A percentile compares a stretch with the other conserved stretches of the same genome.
Conservation (phyloP, 2,888 invertebrate species). For the Xestia c-nigrum region DNA sequence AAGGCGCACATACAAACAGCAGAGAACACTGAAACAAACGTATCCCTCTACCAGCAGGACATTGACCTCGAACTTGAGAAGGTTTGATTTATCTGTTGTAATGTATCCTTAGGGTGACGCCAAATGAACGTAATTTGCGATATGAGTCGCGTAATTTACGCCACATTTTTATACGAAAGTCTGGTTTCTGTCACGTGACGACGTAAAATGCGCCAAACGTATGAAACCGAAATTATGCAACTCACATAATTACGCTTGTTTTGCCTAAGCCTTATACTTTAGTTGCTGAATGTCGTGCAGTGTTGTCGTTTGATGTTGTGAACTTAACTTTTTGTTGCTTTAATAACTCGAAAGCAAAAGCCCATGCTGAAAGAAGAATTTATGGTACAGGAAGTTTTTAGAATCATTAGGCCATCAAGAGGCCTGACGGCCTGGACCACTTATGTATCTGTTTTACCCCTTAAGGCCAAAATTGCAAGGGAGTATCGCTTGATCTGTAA, state of each 20-base stretch:
- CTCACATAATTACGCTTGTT: too few relatives aligned
- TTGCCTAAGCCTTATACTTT: not conserved
- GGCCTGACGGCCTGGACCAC: not conserved
- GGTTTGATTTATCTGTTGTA: slow-evolving; percentile 73
- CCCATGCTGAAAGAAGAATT: not conserved
- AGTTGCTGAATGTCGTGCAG: slow-evolving; percentile 45
- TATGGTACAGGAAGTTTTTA: not conserved
- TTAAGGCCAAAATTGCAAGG: not conserved
- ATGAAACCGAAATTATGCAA: too few relatives aligned
- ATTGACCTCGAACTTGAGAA: slow-evolving; percentile 88
- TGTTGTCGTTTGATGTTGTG: slow-evolving; percentile 54
- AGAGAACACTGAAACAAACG: slow-evolving; percentile 84
- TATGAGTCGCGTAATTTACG: too few relatives aligned
- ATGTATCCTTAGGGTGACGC: not conserved
- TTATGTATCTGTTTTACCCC: not conserved
- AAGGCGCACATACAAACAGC: slow-evolving; percentile 89
- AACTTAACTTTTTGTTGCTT: slow-evolving; percentile 60
- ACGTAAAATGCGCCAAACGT: too few relatives aligned
- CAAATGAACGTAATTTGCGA: too few relatives aligned
- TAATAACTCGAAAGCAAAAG: slow-evolving; percentile 30
- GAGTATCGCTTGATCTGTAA: not conserved
- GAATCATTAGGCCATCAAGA: not conserved
- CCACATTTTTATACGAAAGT: too few relatives aligned
- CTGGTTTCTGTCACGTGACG: too few relatives aligned
- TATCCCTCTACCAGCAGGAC: slow-evolving; percentile 90